phyloP scores from a whole-genome alignment of 2,113 vertebrate species.

The Furnarius figulus region DNA sequence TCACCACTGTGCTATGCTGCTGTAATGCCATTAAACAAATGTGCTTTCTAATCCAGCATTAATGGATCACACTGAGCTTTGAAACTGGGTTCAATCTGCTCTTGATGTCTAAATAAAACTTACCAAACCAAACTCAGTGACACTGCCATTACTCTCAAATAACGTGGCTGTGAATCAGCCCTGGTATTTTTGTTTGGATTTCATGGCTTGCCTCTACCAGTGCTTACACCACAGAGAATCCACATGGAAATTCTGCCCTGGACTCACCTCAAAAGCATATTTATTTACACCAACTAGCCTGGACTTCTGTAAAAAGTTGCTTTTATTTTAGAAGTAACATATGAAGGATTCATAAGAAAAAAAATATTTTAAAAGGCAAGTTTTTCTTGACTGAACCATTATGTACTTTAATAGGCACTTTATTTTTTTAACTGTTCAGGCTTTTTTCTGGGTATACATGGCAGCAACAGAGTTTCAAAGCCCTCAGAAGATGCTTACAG shows the following conservation, averaged over 20 bases:
- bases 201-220: neutral
- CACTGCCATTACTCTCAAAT: neutral
- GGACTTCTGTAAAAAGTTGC: neutral
- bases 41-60: conserved; percentile 16
- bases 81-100: neutral
- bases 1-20: neutral
- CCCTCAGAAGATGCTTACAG: neutral
- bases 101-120: neutral
- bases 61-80: neutral
- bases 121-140: neutral
- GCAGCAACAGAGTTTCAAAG: neutral
- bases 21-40: neutral
- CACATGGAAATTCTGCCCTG: neutral
- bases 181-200: neutral
- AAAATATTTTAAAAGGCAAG: neutral
- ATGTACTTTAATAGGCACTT: neutral
- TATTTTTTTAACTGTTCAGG: neutral
- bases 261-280: neutral
- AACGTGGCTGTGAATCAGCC: neutral
- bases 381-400: neutral
- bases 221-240: fast-evolving
- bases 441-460: neutral
- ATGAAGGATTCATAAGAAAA: neutral
- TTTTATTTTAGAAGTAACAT: neutral
- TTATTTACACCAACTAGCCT: neutral